Evolutionary conservation across 2,113 vertebrate genomes (phyloP).

Genomic region (Xiphophorus hellerii): DNA sequence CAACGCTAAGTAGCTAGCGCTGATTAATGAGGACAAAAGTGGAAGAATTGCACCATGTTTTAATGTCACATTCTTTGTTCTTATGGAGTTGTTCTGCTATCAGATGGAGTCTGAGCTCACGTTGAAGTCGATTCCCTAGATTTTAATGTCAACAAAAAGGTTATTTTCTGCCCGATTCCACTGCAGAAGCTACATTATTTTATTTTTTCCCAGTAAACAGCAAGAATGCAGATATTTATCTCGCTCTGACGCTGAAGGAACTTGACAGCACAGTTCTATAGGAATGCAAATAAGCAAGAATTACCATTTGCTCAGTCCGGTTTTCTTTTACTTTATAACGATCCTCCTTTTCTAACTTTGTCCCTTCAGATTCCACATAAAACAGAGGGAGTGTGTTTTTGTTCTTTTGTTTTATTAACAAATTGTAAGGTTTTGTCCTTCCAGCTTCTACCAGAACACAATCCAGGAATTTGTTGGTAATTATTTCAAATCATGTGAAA

Average conservation of each 20-base stretch:
- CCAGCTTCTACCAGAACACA: not conserved
- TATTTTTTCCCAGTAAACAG: not conserved
- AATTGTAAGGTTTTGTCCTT: not conserved
- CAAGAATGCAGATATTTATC: slow-evolving; percentile 2
- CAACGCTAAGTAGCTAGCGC: not conserved
- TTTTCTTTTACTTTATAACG: slow-evolving; percentile 1
- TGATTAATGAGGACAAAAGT: slow-evolving; percentile 4
- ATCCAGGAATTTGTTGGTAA: not conserved
- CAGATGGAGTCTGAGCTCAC: slow-evolving; percentile 19
- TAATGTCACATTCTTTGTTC: not conserved
- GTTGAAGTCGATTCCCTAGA: slow-evolving; percentile 13
- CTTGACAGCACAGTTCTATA: slow-evolving; percentile 1
- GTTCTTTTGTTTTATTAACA: too few species aligned
- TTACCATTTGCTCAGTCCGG: not conserved
- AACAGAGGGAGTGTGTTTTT: not conserved
- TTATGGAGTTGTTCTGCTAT: slow-evolving; percentile 7
- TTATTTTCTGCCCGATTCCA: slow-evolving; percentile 8
- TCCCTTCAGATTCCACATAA: not conserved
- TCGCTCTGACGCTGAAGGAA: slow-evolving; percentile 16
- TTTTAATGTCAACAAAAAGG: slow-evolving; percentile 25
- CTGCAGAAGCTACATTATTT: slow-evolving; percentile 9
- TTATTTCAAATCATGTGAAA: not conserved
- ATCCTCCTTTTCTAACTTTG: not conserved
- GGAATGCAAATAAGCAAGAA: slow-evolving; percentile 23
- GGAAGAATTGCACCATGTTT: not conserved